These are phyloP conservation scores for Sialis lutaria DNA, from an alignment of 2,888 invertebrate genomes.

Conservation along the genomic window DNA sequence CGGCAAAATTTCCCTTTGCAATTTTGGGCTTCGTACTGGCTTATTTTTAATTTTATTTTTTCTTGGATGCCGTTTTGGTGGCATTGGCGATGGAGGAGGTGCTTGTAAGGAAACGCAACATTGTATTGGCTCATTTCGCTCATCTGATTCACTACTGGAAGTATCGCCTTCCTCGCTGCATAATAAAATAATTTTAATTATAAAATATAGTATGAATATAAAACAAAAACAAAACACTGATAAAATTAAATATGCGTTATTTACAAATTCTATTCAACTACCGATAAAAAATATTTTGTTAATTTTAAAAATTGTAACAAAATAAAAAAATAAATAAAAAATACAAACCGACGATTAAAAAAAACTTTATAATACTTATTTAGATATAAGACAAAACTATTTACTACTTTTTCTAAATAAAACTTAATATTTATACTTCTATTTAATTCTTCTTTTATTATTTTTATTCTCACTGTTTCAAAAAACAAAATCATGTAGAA, in stretches of 20 bases:
- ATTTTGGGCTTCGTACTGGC: constrained; percentile 19
- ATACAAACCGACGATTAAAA: too few relatives aligned
- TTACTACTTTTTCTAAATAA: too few relatives aligned
- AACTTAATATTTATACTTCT: too few relatives aligned
- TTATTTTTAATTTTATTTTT: constrained; percentile 19
- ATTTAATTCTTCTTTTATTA: too few relatives aligned
- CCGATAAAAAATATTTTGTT: background rate
- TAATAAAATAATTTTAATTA: too few relatives aligned
- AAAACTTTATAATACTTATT: too few relatives aligned
- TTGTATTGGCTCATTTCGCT: constrained; percentile 26
- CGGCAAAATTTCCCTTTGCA: constrained; percentile 37
- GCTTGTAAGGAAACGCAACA: constrained; percentile 29
- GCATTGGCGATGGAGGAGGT: constrained; percentile 50
- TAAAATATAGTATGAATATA: too few relatives aligned
- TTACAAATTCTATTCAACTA: constrained; percentile 1
- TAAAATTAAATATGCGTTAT: too few relatives aligned
- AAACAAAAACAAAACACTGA: too few relatives aligned
- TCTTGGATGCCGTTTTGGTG: constrained; percentile 26
- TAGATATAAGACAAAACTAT: too few relatives aligned
- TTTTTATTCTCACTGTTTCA: too few relatives aligned
- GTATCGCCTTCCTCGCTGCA: constrained; percentile 64
- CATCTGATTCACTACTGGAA: constrained; percentile 53
- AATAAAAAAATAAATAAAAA: constrained; percentile 1
- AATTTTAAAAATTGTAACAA: background rate
- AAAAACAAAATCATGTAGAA: too few relatives aligned